phyloP scores from a whole-genome alignment of 2,113 vertebrate species.

The Polyodon spathula region DNA sequence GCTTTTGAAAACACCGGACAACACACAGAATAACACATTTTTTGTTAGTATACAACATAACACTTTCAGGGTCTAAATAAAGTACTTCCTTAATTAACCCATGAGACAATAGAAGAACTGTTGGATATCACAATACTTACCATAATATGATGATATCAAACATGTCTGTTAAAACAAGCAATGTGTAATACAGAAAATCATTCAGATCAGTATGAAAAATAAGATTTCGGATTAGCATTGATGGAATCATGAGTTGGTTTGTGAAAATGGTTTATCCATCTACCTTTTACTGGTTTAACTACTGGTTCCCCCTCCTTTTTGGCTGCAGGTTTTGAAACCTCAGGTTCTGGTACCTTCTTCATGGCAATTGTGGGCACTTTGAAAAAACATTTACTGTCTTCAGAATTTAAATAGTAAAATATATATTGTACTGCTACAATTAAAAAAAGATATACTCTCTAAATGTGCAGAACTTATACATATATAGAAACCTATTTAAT shows the following conservation, averaged over 20 bases:
- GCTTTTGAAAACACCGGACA: not conserved
- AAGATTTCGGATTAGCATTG: too few species aligned
- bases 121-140: too few species aligned
- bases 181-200: too few species aligned
- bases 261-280: too few species aligned
- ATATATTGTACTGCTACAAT: not conserved
- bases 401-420: not conserved
- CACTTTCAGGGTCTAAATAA: not conserved
- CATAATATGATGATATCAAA: not conserved
- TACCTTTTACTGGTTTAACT: conserved; percentile 13
- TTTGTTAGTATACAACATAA: not conserved
- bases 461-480: too few species aligned
- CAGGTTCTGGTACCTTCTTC: conserved; percentile 12
- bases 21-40: too few species aligned
- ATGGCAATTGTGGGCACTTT: conserved; percentile 7
- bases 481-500: too few species aligned
- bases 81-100: not conserved
- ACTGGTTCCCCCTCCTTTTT: conserved; percentile 1
- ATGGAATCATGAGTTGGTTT: too few species aligned
- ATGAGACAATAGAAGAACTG: too few species aligned
- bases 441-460: too few species aligned
- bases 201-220: not conserved
- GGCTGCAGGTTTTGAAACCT: not conserved
- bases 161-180: not conserved
- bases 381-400: conserved; percentile 7